phyloP scores from a whole-genome alignment of 1,140 invertebrate species.

The Telenomus remus region DNA sequence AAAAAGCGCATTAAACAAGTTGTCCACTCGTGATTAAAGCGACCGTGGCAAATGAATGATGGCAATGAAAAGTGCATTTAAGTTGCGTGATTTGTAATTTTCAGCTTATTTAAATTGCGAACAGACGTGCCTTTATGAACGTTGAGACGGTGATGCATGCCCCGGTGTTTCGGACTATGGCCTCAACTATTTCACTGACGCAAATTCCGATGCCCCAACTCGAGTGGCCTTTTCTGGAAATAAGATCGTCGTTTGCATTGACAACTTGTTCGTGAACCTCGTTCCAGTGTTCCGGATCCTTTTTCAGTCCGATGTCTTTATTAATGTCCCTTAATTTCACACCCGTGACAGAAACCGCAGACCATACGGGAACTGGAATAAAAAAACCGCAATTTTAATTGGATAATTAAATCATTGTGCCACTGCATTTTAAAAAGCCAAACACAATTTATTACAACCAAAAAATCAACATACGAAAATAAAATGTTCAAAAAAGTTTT shows the following conservation, averaged over 20 bases:
- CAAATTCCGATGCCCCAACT: conserved; percentile 76
- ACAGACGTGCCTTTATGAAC: conserved; percentile 73
- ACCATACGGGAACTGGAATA: conserved; percentile 76
- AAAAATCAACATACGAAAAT: not conserved
- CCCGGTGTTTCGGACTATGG: conserved; percentile 77
- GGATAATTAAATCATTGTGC: not conserved
- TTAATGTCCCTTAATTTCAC: conserved; percentile 77
- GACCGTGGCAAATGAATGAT: conserved; percentile 4
- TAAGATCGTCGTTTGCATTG: conserved; percentile 74
- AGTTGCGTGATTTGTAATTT: conserved; percentile 1
- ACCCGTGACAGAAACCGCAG: conserved; percentile 78
- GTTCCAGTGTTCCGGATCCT: conserved; percentile 77
- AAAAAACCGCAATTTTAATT: conserved; percentile 14
- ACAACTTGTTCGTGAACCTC: conserved; percentile 78
- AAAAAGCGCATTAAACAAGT: conserved; percentile 10
- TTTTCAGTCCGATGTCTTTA: conserved; percentile 72
- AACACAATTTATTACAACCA: too few relatives aligned
- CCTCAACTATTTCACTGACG: conserved; percentile 75
- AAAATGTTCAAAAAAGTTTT: not conserved
- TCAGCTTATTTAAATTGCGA: not conserved
- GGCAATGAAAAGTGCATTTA: conserved; percentile 13
- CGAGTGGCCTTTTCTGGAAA: conserved; percentile 76
- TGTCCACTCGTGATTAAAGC: not conserved
- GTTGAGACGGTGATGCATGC: conserved; percentile 77
- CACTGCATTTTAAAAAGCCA: too few relatives aligned